phyloP scores from a whole-genome alignment of 2,113 vertebrate species.

The Urocynchramus pylzowi region DNA sequence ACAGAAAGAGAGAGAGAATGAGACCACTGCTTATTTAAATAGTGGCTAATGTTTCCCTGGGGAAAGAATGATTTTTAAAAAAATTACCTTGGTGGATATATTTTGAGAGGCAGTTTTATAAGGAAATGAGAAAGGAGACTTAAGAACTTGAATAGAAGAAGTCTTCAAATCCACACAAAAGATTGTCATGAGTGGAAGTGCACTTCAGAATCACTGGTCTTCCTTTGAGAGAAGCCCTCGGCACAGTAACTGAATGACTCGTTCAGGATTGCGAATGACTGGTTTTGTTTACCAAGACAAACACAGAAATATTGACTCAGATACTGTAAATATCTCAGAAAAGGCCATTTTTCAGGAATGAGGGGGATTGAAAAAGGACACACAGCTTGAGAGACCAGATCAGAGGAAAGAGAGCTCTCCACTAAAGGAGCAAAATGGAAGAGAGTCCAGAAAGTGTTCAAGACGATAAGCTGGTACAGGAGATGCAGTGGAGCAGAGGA shows the following conservation, averaged over 20 bases:
- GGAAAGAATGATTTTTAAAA: neutral
- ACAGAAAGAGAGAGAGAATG: neutral
- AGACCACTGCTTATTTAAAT: neutral
- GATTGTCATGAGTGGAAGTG: neutral
- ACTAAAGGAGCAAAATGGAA: neutral
- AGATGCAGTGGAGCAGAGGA: neutral
- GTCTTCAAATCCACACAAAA: neutral
- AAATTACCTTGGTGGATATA: neutral
- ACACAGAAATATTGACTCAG: constrained; percentile 38
- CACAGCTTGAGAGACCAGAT: neutral
- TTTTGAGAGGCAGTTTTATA: neutral
- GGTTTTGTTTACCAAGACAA: neutral
- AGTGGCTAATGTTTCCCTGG: neutral
- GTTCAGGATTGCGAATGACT: neutral
- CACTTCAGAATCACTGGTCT: neutral
- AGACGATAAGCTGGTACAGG: neutral
- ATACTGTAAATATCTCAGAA: neutral
- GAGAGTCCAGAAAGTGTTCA: neutral
- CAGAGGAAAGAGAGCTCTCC: neutral
- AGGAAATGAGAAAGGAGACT: neutral
- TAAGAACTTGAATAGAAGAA: neutral
- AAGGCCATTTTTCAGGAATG: constrained; percentile 13
- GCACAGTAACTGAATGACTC: neutral
- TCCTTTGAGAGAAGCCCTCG: neutral
- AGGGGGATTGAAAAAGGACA: constrained; percentile 12